These are phyloP conservation scores for Vireo altiloquus DNA, from an alignment of 2,113 vertebrate species.

Conservation along the genomic window DNA sequence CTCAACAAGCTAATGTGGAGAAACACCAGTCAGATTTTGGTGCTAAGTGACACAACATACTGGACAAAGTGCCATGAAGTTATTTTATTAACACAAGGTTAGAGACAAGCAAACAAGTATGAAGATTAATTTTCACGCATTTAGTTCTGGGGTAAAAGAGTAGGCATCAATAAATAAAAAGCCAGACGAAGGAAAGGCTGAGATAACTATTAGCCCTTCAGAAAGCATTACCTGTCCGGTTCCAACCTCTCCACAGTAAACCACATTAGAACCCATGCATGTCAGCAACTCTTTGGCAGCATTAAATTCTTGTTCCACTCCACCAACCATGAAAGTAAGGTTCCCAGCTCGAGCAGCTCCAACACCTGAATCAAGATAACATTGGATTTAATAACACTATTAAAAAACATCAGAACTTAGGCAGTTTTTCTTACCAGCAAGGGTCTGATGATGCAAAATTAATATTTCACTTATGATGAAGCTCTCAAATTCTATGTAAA, in stretches of 20 bases:
- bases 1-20: background rate
- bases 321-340: conserved; percentile 98
- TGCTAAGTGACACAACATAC: background rate
- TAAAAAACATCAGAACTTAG: background rate
- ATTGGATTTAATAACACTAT: background rate
- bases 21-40: background rate
- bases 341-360: conserved; percentile 93
- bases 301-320: conserved; percentile 91
- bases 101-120: background rate
- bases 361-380: conserved; percentile 79
- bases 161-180: background rate
- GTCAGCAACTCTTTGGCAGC: conserved; percentile 90
- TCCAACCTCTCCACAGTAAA: conserved; percentile 94
- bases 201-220: background rate
- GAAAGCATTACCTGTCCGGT: conserved; percentile 87
- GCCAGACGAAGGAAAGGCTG: background rate
- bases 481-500: background rate
- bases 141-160: background rate
- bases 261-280: conserved; percentile 94
- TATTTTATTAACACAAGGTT: background rate
- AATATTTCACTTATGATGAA: background rate
- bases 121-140: background rate
- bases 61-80: background rate
- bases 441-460: background rate
- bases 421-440: background rate